Base-by-base conservation (phyloP, 1,140 invertebrate genomes). In the Daktulosphaira vitifoliae region DNA sequence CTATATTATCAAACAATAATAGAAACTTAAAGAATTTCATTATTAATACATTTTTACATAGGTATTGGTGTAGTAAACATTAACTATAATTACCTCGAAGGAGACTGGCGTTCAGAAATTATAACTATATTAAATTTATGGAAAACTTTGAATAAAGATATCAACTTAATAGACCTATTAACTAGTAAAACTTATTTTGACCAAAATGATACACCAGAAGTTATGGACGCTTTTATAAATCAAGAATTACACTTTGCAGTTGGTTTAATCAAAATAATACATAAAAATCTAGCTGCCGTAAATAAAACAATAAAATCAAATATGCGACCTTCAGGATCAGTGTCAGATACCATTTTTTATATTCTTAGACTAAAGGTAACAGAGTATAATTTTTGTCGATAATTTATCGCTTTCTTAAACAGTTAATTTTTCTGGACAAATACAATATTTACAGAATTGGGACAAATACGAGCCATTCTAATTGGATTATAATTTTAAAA, bases 51-150 rank as follows among this genome's bases (percentile, higher is more conserved):
- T 54, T 26, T 37, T 53, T 51, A 11, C 20, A 20, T 29, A 51
- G 56, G 25, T 18, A 44, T 53, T 3, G 51, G n/a, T 15, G 22
- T 23, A 13, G 48, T 44, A 1, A 29, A 38, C 5, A 37, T 22
- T n/a, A 38, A 69, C 9, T 75, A 71, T 54, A 76, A 76, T 71
- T 73, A 77, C 65, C 70, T 71, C 26, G 72, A 77, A 48, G 66
- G 37, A 8, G 68, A 75, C 23, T 82, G 83, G 81, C 76, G 83
- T 54, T 75, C 78, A 64, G 79, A 83, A 71, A 74, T 90, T 8
- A 78, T 78, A 15, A 86, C 87, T 0, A 72, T 88, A 56, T 77
- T 91, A 7, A 81, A 79, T 67, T 70, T 87, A 2, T 91, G 89
- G 89, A 87, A 88, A 69, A 87, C 86, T 71, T 70, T 90, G 15